Evolutionary conservation across 2,888 invertebrate species (phyloP).

Genomic region (Lissocephala sabroskyi): DNA sequence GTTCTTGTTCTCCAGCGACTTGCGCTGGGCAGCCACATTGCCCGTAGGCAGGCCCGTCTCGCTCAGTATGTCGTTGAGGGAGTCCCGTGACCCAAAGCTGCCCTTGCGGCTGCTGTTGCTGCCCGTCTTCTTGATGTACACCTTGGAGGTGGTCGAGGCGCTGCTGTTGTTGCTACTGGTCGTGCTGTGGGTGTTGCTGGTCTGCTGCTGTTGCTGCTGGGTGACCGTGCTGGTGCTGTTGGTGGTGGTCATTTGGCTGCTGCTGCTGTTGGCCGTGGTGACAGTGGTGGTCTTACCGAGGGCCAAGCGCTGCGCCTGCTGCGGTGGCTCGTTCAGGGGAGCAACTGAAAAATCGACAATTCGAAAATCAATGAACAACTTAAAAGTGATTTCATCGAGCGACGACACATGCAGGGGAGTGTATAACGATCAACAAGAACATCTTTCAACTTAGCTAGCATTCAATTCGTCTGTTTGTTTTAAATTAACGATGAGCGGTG

Average conservation of each 20-base stretch:
- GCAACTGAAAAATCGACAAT: conserved; percentile 67
- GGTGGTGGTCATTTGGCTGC: conserved; percentile 53
- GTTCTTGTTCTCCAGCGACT: conserved; percentile 73
- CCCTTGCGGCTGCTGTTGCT: conserved; percentile 66
- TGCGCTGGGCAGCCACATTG: conserved; percentile 75
- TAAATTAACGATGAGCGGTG: conserved; percentile 34
- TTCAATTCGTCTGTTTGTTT: too few species aligned
- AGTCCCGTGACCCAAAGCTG: conserved; percentile 71
- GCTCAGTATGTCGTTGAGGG: conserved; percentile 70
- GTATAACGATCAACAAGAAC: too few species aligned
- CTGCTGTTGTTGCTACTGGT: conserved; percentile 21
- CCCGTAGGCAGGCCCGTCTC: conserved; percentile 70
- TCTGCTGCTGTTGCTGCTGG: too few species aligned
- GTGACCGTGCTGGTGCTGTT: conserved; percentile 29
- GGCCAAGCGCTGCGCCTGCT: conserved; percentile 45
- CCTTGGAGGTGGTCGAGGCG: conserved; percentile 52
- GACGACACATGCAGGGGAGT: too few species aligned
- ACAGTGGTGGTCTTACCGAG: conserved; percentile 45
- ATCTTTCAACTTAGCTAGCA: too few species aligned
- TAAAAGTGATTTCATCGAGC: too few species aligned
- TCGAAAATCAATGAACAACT: too few species aligned
- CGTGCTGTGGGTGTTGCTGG: conserved; percentile 1
- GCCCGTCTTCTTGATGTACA: conserved; percentile 53
- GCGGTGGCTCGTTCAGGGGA: conserved; percentile 57
- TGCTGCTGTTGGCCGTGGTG: too few species aligned